Conservation (phyloP, 1,140 invertebrate species). For the Apis mellifera region Amel_HAv3.1 CM009936.2:9921001-9921500, state of each 20-base stretch:
- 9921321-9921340: no score
- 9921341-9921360: no score
- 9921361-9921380: no score
- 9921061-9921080: neutral
- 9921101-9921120: constrained; percentile 4
- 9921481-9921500: neutral
- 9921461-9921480: neutral
- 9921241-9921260: neutral
- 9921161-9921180: no score
- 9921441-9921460: neutral
- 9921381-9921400: neutral
- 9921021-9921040: neutral
- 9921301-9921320: neutral
- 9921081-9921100: neutral
- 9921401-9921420: neutral
- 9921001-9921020: neutral
- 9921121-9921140: neutral
- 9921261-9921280: neutral
- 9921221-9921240: neutral
- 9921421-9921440: no score
- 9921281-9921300: neutral
- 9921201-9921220: neutral
- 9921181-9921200: neutral
- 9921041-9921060: neutral
- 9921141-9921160: neutral